These are phyloP conservation scores for Cottus gobio DNA, from an alignment of 2,113 vertebrate species.

Conservation along the genomic window DNA sequence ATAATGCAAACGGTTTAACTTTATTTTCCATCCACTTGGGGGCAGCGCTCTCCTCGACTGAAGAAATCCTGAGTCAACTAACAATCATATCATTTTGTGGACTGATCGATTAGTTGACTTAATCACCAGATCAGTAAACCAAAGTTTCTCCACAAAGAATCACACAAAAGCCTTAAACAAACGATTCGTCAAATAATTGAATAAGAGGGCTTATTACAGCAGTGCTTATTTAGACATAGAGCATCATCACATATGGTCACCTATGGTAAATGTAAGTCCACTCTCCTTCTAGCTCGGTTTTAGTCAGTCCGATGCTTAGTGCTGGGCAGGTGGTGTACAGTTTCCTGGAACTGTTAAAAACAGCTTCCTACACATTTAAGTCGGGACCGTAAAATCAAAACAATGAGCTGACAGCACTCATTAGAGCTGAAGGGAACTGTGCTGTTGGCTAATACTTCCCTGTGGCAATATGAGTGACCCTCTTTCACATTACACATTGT, in stretches of 20 bases:
- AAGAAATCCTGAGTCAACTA: neutral
- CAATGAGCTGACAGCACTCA: neutral
- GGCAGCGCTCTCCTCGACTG: neutral
- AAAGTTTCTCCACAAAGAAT: neutral
- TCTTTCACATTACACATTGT: neutral
- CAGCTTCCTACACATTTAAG: neutral
- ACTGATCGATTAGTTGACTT: no score
- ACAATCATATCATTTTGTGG: neutral
- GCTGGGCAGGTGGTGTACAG: neutral
- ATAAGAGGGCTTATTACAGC: neutral
- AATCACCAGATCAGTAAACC: no score
- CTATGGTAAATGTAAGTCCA: neutral
- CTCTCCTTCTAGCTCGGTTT: neutral
- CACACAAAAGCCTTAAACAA: neutral
- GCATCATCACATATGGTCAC: neutral
- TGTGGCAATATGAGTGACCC: neutral
- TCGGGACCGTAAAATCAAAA: neutral
- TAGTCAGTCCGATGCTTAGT: neutral
- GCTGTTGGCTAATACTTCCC: neutral
- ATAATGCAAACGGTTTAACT: neutral
- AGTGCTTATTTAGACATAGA: neutral
- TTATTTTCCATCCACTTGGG: neutral
- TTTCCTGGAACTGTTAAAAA: neutral
- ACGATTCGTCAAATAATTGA: neutral
- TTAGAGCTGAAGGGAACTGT: neutral